These are phyloP conservation scores for Catocala nupta DNA, from an alignment of 2,888 invertebrate species.

Conservation along the genomic window DNA sequence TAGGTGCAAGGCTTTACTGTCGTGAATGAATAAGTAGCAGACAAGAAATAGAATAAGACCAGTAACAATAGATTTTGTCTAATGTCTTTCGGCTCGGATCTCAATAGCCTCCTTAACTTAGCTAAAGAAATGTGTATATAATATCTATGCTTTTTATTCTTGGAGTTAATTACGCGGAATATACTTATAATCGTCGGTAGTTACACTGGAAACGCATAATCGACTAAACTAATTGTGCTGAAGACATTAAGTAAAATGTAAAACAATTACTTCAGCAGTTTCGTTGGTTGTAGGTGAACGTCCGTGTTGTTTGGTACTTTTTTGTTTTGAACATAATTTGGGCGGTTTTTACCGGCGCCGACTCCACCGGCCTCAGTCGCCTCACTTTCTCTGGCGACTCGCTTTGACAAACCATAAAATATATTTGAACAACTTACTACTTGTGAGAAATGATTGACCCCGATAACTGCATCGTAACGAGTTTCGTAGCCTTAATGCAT, in stretches of 20 bases:
- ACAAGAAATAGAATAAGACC: too few relatives aligned
- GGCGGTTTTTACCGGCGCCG: slow-evolving; percentile 56
- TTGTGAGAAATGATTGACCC: slow-evolving; percentile 50
- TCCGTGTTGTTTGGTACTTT: slow-evolving; percentile 56
- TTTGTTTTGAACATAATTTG: slow-evolving; percentile 63
- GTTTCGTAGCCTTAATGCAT: slow-evolving; percentile 38
- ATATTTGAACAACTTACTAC: slow-evolving; percentile 44
- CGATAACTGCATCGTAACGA: slow-evolving; percentile 28
- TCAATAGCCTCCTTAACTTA: too few relatives aligned
- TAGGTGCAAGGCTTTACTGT: too few relatives aligned
- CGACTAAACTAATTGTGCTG: slow-evolving; percentile 26
- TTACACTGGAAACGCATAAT: neutral
- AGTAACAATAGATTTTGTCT: too few relatives aligned
- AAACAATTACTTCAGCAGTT: slow-evolving; percentile 48
- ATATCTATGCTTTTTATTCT: too few relatives aligned
- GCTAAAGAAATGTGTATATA: too few relatives aligned
- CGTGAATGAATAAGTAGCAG: too few relatives aligned
- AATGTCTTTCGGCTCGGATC: too few relatives aligned
- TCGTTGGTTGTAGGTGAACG: slow-evolving; percentile 58
- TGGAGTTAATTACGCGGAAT: too few relatives aligned
- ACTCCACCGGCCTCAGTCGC: slow-evolving; percentile 45
- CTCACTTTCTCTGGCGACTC: slow-evolving; percentile 65
- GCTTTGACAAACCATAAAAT: slow-evolving; percentile 62
- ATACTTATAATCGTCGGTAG: too few relatives aligned
- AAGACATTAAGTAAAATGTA: slow-evolving; percentile 35